Conservation (phyloP, 2,113 vertebrate species). For the Caretta caretta region DNA sequence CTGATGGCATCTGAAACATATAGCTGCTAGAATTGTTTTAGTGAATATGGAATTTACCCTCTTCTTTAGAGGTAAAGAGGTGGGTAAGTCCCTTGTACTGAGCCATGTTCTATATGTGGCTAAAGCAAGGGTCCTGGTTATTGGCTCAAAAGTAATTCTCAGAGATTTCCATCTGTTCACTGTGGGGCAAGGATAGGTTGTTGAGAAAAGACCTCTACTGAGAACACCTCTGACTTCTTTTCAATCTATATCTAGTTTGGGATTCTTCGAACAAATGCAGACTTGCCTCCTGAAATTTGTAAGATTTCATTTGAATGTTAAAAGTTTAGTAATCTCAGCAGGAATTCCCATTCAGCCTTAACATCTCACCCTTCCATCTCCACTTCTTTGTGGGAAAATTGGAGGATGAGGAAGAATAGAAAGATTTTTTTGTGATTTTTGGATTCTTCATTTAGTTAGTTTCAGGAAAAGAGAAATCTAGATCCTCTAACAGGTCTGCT, state of each 20-base stretch:
- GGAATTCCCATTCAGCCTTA: neutral
- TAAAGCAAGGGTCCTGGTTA: neutral
- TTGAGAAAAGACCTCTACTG: neutral
- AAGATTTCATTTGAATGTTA: neutral
- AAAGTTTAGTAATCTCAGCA: neutral
- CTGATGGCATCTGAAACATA: neutral
- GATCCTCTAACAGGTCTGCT: neutral
- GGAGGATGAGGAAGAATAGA: neutral
- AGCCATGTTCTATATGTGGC: neutral
- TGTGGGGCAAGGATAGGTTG: neutral
- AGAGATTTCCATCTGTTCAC: neutral
- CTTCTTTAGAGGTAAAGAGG: neutral
- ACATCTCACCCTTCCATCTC: neutral
- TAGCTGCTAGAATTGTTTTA: neutral
- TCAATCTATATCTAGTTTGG: neutral
- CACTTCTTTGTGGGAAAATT: neutral
- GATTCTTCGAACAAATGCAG: neutral
- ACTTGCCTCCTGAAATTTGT: neutral
- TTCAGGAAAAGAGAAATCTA: neutral
- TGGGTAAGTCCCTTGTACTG: neutral
- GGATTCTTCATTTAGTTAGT: neutral
- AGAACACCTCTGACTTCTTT: neutral
- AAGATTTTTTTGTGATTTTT: neutral
- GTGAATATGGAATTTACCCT: neutral
- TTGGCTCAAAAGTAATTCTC: neutral